phyloP scores from a whole-genome alignment of 2,113 vertebrate genomes.

The Pollachius pollachius region DNA sequence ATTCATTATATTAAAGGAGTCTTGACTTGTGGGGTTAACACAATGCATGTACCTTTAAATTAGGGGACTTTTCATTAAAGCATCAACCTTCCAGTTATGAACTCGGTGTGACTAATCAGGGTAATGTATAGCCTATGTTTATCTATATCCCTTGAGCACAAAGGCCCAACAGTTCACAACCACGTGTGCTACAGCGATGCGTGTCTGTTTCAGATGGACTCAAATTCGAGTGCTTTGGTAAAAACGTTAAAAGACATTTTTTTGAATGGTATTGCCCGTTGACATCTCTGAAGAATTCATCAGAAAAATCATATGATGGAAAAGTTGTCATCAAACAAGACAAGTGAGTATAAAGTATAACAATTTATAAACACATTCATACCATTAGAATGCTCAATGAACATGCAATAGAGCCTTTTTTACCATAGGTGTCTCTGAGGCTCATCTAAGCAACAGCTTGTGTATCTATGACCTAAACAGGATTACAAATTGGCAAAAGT shows the following conservation, averaged over 20 bases:
- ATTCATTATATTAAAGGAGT: too few species aligned
- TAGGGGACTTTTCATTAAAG: not conserved
- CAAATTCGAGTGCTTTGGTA: constrained; percentile 58
- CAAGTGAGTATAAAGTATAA: constrained; percentile 14
- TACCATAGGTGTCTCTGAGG: too few species aligned
- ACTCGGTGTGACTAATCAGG: constrained; percentile 34
- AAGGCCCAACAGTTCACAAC: too few species aligned
- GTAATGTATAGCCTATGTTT: constrained; percentile 29
- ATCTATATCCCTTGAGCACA: not conserved
- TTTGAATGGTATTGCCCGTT: constrained; percentile 33
- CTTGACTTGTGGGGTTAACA: too few species aligned
- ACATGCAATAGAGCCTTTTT: too few species aligned
- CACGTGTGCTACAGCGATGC: not conserved
- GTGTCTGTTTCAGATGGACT: constrained; percentile 50
- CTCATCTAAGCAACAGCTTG: too few species aligned
- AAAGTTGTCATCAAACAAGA: constrained; percentile 29
- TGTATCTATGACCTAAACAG: not conserved
- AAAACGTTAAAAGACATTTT: accelerated
- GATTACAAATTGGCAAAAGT: accelerated
- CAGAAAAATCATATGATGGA: constrained; percentile 29
- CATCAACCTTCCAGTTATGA: not conserved
- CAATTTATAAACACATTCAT: not conserved
- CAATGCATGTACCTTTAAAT: too few species aligned
- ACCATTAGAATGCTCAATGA: too few species aligned
- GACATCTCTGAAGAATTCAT: constrained; percentile 35